Evolutionary conservation across 2,888 invertebrate species (phyloP), one percentile per base, ranked within the genome.

Genomic region (Drosophila glabriapex): DNA sequence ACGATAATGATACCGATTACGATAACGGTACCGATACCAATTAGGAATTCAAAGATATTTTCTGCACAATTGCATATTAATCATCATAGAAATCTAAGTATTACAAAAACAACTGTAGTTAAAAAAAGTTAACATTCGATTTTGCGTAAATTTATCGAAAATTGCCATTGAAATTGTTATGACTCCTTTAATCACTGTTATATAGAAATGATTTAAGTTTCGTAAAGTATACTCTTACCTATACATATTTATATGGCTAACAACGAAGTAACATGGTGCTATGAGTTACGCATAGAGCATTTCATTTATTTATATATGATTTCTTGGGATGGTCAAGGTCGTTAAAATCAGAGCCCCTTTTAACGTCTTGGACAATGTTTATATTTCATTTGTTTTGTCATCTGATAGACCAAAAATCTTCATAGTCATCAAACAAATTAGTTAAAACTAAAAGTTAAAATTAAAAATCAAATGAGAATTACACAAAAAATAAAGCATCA

Each of bases 311-410:
- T 25, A 35, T 33, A 49, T 67, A 49, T 67, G 50, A 74, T 80
- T 61, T 61, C n/a, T 55, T 61, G 28, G 60, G 58, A 73, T 82
- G 78, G 76, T 85, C 82, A 89, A 90, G 82, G 80, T 43, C 91
- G 93, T 92, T 92, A 91, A 92, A 92, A 90, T 73, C 70, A 80
- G 93, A 93, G 93, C 93, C 93, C 93, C 90, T 92, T 87, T 93
- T 92, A 91, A 92, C 92, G 92, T 85, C 81, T 90, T 88, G 73
- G 78, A 65, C 65, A 70, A 33, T 22, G 37, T 54, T 65, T 62
- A 61, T 5, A 50, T 19, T 53, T 68, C 0, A 59, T 62, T 69
- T 69, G 4, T 52, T 58, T 61, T 39, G 28, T 56, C 74, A 82
- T 62, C 50, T 49, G 60, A 65, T 49, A 75, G 69, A 78, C 76